Conservation (phyloP, 2,888 invertebrate species). For the Drosophila vallismaia region DNA sequence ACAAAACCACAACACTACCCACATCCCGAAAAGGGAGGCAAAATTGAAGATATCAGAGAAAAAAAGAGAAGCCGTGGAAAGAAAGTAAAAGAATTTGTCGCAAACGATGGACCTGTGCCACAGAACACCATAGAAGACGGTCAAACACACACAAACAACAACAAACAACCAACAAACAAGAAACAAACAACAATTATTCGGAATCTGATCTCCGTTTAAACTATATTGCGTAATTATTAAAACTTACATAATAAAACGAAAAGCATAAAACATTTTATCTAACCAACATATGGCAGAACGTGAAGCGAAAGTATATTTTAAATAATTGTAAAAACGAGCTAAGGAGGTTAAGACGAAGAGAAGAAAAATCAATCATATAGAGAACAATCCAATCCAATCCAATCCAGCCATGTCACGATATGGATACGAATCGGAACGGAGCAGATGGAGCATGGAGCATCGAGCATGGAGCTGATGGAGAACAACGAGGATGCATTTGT, state of each 20-base stretch:
- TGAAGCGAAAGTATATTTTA: conserved; percentile 49
- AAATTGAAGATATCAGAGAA: conserved; percentile 12
- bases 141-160: conserved; percentile 27
- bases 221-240: conserved; percentile 65
- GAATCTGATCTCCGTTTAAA: conserved; percentile 74
- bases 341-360: not conserved
- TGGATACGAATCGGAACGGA: not conserved
- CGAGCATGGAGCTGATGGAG: not conserved
- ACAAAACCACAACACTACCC: conserved; percentile 7
- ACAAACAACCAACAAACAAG: conserved; percentile 34
- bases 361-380: conserved; percentile 4
- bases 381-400: conserved; percentile 14
- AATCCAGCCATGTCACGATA: conserved; percentile 12
- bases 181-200: conserved; percentile 55
- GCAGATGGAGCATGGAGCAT: not conserved
- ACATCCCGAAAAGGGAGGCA: not conserved
- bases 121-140: not conserved
- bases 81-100: conserved; percentile 15
- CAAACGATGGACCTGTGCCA: not conserved
- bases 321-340: conserved; percentile 58
- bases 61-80: conserved; percentile 20
- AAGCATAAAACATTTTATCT: conserved; percentile 40
- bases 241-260: conserved; percentile 39
- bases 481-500: conserved; percentile 12
- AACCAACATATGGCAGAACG: conserved; percentile 35